Evolutionary conservation across 2,888 invertebrate genomes (phyloP), one percentile per base, ranked within the genome.

Genomic region (Marasmarcha lunaedactyla): DNA sequence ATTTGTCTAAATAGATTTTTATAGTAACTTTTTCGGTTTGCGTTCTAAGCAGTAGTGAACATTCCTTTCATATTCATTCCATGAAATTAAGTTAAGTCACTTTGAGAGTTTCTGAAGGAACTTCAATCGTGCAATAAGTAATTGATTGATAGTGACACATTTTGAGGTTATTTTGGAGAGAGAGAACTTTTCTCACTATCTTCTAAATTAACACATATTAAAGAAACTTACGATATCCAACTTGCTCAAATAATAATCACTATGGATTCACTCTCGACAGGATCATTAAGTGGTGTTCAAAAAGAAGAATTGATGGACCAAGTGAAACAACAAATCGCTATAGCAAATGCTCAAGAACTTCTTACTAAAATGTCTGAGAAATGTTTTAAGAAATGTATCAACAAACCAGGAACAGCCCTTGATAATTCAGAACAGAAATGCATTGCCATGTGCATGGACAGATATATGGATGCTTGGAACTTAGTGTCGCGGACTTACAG

Each of bases 401-500:
- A 78, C 39, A 97, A 95, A 69, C 98, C 98, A 15, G 97, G 97
- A 13, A 89, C 92, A 9, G 90, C 94, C 1, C 68, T 97, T 50
- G 96, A 94, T 67, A 92, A 88, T 62, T 92, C 94, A 1, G 96
- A 96, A 86, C 90, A 97, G 90, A 97, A 95, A 89, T 98, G 97
- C 68, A 88, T 98, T 52, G 94, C 95, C 0, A 96, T 97, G 94
- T 98, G 98, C 70, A 97, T 97, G 97, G 98, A 98, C 72, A 87
- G 98, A 59, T 98, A 95, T 85, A 94, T 97, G 93, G 98, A 98
- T 62, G 89, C 96, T 2, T 97, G 94, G 92, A 95, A 96, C 74
- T 81, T 96, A 40, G 95, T 98, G 9, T 94, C 95, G 9, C 90
- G 91, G 71, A 90, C 96, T 0, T 97, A 97, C 69, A 90, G 92